Evolutionary conservation across 92 coral and sea anemone genomes (phyloP).

Genomic region (Bergia sp.): DNA sequence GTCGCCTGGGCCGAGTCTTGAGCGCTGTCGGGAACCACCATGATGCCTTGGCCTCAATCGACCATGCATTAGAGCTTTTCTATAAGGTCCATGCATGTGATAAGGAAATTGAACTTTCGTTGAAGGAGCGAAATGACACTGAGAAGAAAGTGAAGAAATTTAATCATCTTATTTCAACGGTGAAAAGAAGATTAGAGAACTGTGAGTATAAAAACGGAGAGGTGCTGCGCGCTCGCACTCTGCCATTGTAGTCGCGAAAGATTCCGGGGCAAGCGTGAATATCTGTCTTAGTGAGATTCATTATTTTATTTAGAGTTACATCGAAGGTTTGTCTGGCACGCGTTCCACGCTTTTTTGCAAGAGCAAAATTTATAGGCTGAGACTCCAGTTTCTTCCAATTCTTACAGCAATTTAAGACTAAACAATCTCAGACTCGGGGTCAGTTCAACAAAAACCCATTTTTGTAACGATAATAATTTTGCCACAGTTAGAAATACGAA

Average conservation of each 20-base stretch:
- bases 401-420: too few species aligned
- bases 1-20: conserved; percentile 69
- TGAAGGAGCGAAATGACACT: conserved; percentile 34
- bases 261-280: background rate
- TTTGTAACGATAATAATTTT: too few species aligned
- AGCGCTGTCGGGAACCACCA: conserved; percentile 46
- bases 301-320: too few species aligned
- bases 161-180: background rate
- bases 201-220: background rate
- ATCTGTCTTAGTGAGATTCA: too few species aligned
- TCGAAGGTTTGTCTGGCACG: too few species aligned
- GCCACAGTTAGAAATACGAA: background rate
- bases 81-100: conserved; percentile 52
- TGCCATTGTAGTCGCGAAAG: background rate
- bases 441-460: too few species aligned
- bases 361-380: too few species aligned
- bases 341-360: too few species aligned
- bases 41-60: conserved; percentile 54
- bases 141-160: conserved; percentile 6
- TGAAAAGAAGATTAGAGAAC: background rate
- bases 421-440: too few species aligned
- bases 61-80: conserved; percentile 49
- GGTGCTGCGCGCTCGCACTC: background rate
- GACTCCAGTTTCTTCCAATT: too few species aligned
- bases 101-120: conserved; percentile 47